Evolutionary conservation across 1,140 invertebrate genomes (phyloP).

Genomic region (Rhynchophorus ferrugineus): DNA sequence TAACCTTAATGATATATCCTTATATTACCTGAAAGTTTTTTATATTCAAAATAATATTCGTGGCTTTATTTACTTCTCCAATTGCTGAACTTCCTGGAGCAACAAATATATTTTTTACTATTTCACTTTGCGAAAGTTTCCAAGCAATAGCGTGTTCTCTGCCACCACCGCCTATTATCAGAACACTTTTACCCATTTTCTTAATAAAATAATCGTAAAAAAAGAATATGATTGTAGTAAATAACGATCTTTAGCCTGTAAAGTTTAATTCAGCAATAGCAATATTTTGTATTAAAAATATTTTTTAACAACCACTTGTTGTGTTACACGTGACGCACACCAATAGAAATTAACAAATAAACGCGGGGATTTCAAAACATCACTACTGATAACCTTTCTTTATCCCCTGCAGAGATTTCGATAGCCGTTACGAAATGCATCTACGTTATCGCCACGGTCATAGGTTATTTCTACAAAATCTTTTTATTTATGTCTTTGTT

Average conservation of each 20-base stretch:
- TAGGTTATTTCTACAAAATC: no score
- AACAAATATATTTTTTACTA: constrained; percentile 68
- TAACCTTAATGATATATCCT: constrained; percentile 1
- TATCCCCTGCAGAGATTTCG: constrained; percentile 4
- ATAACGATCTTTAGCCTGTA: neutral
- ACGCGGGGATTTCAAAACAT: neutral
- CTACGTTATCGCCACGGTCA: no score
- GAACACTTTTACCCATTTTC: constrained; percentile 49
- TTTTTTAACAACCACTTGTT: constrained; percentile 11
- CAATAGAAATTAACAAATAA: neutral
- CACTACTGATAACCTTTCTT: constrained; percentile 5
- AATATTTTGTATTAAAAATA: constrained; percentile 4
- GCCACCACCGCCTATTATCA: constrained; percentile 89
- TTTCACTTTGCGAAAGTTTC: constrained; percentile 77
- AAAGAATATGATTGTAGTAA: constrained; percentile 13
- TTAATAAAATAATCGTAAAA: constrained; percentile 15
- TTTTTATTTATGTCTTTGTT: no score
- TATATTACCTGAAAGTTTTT: constrained; percentile 61
- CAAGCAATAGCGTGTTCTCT: constrained; percentile 90
- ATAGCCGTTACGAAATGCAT: no score
- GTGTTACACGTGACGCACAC: constrained; percentile 9
- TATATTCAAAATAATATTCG: constrained; percentile 54
- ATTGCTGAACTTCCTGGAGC: constrained; percentile 90
- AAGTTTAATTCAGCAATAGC: neutral
- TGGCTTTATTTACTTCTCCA: constrained; percentile 54